Conservation (phyloP, 2,113 vertebrate species). For the Pimephales promelas region DNA sequence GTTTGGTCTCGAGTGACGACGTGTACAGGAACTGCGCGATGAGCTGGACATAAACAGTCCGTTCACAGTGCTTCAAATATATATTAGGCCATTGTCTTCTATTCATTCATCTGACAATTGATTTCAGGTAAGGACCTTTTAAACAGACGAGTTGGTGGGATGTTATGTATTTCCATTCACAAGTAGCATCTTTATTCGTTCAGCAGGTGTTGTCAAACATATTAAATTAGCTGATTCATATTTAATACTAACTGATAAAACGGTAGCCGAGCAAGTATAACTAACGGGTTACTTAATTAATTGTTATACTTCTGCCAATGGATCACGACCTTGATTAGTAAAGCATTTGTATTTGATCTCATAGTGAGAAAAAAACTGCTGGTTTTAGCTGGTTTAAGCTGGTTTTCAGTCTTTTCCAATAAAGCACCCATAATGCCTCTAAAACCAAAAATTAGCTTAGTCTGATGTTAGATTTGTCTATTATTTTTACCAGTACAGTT, state of each 20-base stretch:
- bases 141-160: neutral
- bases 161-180: neutral
- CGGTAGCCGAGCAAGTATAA: too few species aligned
- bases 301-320: neutral
- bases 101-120: neutral
- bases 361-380: neutral
- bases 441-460: neutral
- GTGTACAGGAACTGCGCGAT: slow-evolving; percentile 68
- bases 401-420: neutral
- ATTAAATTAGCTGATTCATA: neutral
- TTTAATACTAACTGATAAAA: neutral
- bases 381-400: neutral
- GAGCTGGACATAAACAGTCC: slow-evolving; percentile 47
- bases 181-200: neutral
- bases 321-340: neutral
- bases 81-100: neutral
- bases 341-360: neutral
- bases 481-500: neutral
- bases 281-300: neutral
- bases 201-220: neutral
- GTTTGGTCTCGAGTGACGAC: slow-evolving; percentile 56
- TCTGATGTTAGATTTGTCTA: neutral
- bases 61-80: neutral
- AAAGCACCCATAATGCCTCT: neutral
- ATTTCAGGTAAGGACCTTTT: neutral